phyloP scores from a whole-genome alignment of 1,140 invertebrate species.

The Coptotermes formosanus region DNA sequence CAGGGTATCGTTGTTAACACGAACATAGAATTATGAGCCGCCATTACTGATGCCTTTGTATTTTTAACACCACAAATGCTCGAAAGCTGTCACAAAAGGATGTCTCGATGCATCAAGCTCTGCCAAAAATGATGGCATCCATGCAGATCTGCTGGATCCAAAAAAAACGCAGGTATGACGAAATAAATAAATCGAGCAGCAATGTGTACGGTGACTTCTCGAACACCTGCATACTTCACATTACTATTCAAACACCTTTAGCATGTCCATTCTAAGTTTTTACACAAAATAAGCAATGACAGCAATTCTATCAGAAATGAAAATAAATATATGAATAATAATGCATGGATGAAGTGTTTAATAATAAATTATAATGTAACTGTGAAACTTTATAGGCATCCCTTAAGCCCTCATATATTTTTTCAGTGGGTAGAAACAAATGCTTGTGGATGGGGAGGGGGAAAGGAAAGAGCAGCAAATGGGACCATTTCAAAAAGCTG shows the following conservation, averaged over 20 bases:
- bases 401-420: neutral
- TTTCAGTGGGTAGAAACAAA: neutral
- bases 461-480: neutral
- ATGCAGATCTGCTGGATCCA: no score
- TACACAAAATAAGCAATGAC: neutral
- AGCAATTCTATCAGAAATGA: neutral
- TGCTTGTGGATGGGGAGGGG: no score
- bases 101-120: no score
- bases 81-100: no score
- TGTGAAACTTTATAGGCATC: neutral
- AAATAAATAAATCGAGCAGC: no score
- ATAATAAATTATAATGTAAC: neutral
- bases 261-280: neutral
- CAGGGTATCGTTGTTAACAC: no score
- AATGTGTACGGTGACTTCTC: no score
- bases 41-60: no score
- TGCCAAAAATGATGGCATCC: no score
- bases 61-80: no score
- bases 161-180: no score
- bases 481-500: neutral
- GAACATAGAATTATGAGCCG: no score
- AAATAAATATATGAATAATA: neutral
- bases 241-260: neutral
- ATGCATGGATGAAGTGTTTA: neutral
- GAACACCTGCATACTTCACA: neutral